Evolutionary conservation across 2,113 vertebrate genomes (phyloP).

Genomic region (Campylorhamphus procurvoides): DNA sequence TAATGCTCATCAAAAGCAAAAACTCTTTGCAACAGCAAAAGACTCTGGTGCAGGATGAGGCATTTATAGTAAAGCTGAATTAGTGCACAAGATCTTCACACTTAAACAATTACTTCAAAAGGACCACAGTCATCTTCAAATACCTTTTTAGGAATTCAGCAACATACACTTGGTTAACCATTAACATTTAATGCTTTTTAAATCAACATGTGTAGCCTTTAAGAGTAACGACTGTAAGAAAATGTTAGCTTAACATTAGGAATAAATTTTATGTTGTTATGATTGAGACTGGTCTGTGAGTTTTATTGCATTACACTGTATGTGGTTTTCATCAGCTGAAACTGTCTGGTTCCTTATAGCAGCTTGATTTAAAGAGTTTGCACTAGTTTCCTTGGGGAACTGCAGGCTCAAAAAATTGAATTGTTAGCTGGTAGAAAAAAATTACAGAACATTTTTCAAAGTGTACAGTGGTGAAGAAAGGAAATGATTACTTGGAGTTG

Average conservation of each 20-base stretch:
- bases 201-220: not conserved
- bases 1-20: not conserved
- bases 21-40: not conserved
- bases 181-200: slow-evolving; percentile 1
- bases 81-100: not conserved
- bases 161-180: not conserved
- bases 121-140: not conserved
- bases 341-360: not conserved
- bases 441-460: slow-evolving; percentile 44
- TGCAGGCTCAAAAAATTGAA: slow-evolving; percentile 29
- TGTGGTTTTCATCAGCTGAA: slow-evolving; percentile 15
- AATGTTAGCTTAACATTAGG: slow-evolving; percentile 1
- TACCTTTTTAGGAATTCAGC: not conserved
- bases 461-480: slow-evolving; percentile 48
- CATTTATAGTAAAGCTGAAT: not conserved
- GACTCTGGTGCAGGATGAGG: not conserved
- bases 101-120: not conserved
- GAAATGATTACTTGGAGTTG: slow-evolving; percentile 49
- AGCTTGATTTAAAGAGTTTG: slow-evolving; percentile 42
- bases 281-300: not conserved
- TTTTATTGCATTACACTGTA: slow-evolving; percentile 27
- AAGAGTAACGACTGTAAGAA: not conserved
- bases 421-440: slow-evolving; percentile 43
- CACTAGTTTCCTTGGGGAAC: slow-evolving; percentile 26
- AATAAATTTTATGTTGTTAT: slow-evolving; percentile 12